Conservation (phyloP, 2,797 vertebrate species). For the Pseudochirops corinnae region DNA sequence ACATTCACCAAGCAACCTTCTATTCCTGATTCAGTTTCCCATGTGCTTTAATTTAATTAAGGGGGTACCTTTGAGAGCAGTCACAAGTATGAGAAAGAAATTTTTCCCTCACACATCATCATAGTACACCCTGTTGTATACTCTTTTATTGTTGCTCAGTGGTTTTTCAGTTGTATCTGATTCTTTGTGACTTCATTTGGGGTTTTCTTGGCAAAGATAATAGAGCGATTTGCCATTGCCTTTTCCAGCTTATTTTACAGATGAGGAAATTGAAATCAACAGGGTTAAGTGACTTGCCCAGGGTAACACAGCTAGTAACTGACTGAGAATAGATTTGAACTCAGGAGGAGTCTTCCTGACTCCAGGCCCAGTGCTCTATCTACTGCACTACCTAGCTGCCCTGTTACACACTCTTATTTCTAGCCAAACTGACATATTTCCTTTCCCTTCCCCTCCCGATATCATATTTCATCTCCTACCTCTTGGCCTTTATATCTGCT, state of each 20-base stretch:
- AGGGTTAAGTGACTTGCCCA: background rate
- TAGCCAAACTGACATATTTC: background rate
- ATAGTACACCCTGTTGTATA: background rate
- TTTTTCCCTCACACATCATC: background rate
- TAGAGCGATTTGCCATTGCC: background rate
- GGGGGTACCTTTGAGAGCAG: background rate
- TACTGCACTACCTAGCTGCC: background rate
- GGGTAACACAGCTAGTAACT: too few relatives aligned
- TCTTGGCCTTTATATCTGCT: background rate
- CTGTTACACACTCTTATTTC: background rate
- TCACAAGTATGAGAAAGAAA: background rate
- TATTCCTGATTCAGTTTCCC: background rate
- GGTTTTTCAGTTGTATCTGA: too few relatives aligned
- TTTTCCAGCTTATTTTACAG: background rate
- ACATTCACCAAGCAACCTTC: background rate
- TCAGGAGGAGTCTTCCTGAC: too few relatives aligned
- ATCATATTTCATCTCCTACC: background rate
- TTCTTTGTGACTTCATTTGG: background rate
- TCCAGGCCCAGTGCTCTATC: background rate
- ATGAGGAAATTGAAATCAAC: background rate
- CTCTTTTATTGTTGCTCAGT: background rate
- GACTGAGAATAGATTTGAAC: too few relatives aligned
- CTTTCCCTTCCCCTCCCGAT: background rate
- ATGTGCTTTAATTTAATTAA: background rate
- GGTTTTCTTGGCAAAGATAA: background rate